phyloP scores from a whole-genome alignment of 92 coral and sea anemone genomes.

The Palythoa caribaeorum region DNA sequence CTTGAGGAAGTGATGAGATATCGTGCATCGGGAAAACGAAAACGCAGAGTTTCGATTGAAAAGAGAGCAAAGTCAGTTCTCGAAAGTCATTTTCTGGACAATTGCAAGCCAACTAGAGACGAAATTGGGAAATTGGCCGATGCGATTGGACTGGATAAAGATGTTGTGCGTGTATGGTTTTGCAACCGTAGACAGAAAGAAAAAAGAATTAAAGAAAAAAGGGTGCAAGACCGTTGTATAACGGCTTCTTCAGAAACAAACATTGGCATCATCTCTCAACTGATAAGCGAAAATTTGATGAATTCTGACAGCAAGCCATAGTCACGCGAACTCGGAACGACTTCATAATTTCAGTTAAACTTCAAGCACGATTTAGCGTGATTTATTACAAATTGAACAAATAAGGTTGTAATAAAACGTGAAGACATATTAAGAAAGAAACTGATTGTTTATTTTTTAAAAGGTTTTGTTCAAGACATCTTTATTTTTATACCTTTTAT shows the following conservation, averaged over 20 bases:
- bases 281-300: not conserved
- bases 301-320: not conserved
- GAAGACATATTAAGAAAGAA: not conserved
- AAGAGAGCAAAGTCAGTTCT: not conserved
- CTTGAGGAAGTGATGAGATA: not conserved
- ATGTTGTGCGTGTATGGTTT: slow-evolving; percentile 45
- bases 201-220: slow-evolving; percentile 24
- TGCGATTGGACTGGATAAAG: slow-evolving; percentile 21
- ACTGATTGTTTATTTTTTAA: not conserved
- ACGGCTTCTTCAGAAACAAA: not conserved
- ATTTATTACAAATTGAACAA: not conserved
- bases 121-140: slow-evolving; percentile 11
- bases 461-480: not conserved
- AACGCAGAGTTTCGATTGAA: slow-evolving; percentile 38
- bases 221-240: not conserved
- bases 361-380: not conserved
- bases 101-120: slow-evolving; percentile 21
- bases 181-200: slow-evolving; percentile 46
- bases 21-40: slow-evolving; percentile 15
- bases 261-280: not conserved
- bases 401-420: slow-evolving; percentile 6
- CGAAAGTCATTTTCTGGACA: slow-evolving; percentile 31
- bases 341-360: not conserved
- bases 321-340: not conserved
- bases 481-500: not conserved